phyloP scores from a whole-genome alignment of 2,888 invertebrate genomes.

The Cremastinae sp. region DNA sequence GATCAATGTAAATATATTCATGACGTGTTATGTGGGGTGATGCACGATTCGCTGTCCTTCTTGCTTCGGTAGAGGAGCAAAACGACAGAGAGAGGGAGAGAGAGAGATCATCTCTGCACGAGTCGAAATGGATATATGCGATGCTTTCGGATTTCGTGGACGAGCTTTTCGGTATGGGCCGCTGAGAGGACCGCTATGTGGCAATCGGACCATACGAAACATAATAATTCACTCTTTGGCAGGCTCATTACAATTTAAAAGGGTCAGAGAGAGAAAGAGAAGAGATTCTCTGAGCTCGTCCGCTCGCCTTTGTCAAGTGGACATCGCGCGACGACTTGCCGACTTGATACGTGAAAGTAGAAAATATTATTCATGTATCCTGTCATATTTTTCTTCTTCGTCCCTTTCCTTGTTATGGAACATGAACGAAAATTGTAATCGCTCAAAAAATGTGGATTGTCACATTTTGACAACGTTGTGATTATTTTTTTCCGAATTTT shows the following conservation, averaged over 20 bases:
- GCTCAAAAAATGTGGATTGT: too few species aligned
- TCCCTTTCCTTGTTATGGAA: background rate
- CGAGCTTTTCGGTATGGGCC: conserved; percentile 65
- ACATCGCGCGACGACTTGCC: conserved; percentile 39
- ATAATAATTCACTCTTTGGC: conserved; percentile 80
- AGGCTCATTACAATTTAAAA: conserved; percentile 80
- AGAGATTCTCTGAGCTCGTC: conserved; percentile 38
- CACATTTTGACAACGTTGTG: too few species aligned
- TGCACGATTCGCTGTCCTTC: conserved; percentile 55
- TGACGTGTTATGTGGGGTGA: conserved; percentile 77
- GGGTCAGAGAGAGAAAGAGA: conserved; percentile 66
- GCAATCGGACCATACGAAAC: conserved; percentile 75
- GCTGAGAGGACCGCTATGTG: conserved; percentile 69
- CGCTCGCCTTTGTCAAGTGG: conserved; percentile 49
- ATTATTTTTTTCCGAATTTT: too few species aligned
- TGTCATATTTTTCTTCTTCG: conserved; percentile 15
- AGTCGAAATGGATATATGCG: conserved; percentile 41
- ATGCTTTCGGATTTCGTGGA: conserved; percentile 65
- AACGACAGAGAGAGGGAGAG: too few species aligned
- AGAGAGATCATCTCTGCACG: too few species aligned
- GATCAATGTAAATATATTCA: conserved; percentile 81
- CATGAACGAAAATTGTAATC: conserved; percentile 15
- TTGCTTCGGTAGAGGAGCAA: background rate
- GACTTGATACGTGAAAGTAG: conserved; percentile 44
- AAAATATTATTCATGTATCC: conserved; percentile 45